Evolutionary conservation across 2,888 invertebrate species (phyloP).

Genomic region (Caenorhabditis panamensis): DNA sequence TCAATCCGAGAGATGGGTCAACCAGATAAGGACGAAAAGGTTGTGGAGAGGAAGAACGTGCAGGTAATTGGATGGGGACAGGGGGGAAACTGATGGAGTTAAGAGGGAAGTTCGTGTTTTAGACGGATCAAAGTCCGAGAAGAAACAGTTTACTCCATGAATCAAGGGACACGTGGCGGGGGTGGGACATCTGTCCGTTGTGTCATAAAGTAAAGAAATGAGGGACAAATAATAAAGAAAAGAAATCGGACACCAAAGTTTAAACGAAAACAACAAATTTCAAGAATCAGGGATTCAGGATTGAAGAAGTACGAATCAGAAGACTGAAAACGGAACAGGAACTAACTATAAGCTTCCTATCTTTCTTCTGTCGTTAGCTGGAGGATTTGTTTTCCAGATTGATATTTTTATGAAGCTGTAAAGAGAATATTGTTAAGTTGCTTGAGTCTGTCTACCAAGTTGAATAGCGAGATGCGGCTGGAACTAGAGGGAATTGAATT

Average conservation of each 20-base stretch:
- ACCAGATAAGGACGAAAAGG: conserved; percentile 15
- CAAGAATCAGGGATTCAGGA: no score
- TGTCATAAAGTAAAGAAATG: neutral
- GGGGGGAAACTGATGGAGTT: neutral
- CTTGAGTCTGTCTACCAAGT: no score
- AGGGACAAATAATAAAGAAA: neutral
- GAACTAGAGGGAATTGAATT: conserved; percentile 49
- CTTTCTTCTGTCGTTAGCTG: no score
- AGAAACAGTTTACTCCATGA: no score
- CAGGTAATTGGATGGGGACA: conserved; percentile 15
- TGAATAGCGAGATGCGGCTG: no score
- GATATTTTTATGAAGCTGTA: no score
- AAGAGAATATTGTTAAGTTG: no score
- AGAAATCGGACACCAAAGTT: conserved; percentile 1
- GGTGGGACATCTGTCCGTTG: neutral
- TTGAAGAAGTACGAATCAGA: neutral
- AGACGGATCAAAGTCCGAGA: neutral
- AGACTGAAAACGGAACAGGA: conserved; percentile 1
- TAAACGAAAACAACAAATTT: neutral
- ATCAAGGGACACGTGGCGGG: conserved; percentile 1
- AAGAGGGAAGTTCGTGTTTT: neutral
- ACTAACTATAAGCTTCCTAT: no score
- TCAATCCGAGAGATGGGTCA: conserved; percentile 15
- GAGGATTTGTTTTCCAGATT: neutral
- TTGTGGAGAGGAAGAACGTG: conserved; percentile 3